A percentile compares a stretch with the other conserved stretches of the same genome.
Evolutionary conservation across 2,888 invertebrate species (phyloP).

Genomic region (Muscina levida): DNA sequence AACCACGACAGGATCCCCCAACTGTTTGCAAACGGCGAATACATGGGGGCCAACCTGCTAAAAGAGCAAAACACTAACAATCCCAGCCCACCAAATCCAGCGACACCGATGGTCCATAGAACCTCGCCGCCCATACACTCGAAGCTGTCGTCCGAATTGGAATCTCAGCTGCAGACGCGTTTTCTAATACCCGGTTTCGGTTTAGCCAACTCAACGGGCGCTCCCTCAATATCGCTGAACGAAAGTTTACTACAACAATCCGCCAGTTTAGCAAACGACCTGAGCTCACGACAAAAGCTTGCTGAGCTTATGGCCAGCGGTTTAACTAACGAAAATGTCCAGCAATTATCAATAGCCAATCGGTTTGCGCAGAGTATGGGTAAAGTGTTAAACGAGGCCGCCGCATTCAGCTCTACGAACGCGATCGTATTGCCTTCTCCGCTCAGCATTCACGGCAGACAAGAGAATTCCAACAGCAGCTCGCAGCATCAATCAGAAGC

Average conservation of each 20-base stretch:
- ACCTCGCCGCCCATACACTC: slow-evolving; percentile 49
- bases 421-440: slow-evolving; percentile 49
- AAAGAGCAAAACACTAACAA: slow-evolving; percentile 48
- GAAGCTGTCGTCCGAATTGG: slow-evolving; percentile 61
- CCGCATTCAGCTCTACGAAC: slow-evolving; percentile 48
- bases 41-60: slow-evolving; percentile 48
- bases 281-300: slow-evolving; percentile 67
- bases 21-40: slow-evolving; percentile 70
- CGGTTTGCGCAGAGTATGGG: slow-evolving; percentile 60
- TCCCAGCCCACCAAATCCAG: slow-evolving; percentile 2
- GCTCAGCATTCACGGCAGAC: slow-evolving; percentile 62
- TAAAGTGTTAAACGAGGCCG: slow-evolving; percentile 63
- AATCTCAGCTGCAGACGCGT: slow-evolving; percentile 70
- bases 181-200: slow-evolving; percentile 71
- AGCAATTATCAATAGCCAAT: slow-evolving; percentile 52
- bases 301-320: slow-evolving; percentile 65
- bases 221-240: slow-evolving; percentile 38
- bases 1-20: slow-evolving; percentile 78
- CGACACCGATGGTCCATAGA: slow-evolving; percentile 52
- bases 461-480: slow-evolving; percentile 36
- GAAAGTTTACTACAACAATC: slow-evolving; percentile 60
- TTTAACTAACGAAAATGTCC: slow-evolving; percentile 60
- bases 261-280: slow-evolving; percentile 67
- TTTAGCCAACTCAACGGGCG: background rate
- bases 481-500: slow-evolving; percentile 67